phyloP scores from a whole-genome alignment of 2,797 vertebrate species.

The Chaetodon trifasciatus region DNA sequence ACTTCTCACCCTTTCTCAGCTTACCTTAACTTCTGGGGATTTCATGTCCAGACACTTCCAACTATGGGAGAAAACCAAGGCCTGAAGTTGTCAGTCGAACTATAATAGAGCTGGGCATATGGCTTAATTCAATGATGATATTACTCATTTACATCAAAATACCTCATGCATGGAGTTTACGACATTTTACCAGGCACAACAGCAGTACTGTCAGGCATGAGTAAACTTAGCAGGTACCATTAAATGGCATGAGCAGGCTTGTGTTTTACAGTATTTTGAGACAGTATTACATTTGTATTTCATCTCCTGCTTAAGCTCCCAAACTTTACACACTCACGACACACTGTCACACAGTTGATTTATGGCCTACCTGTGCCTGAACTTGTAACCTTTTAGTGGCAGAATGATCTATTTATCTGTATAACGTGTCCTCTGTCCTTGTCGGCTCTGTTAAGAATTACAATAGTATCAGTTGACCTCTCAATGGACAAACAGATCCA shows the following conservation, averaged over 20 bases:
- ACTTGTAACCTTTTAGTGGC: conserved; percentile 20
- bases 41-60: conserved; percentile 47
- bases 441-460: conserved; percentile 9
- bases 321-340: background rate
- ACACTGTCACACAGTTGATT: background rate
- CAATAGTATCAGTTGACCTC: conserved; percentile 11
- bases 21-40: conserved; percentile 45
- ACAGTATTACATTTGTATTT: background rate
- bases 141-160: background rate
- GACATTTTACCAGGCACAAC: background rate
- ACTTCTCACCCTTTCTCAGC: conserved; percentile 34
- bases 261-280: background rate
- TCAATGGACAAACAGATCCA: background rate
- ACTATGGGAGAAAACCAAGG: conserved; percentile 17
- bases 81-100: conserved; percentile 10
- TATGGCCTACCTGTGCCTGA: background rate
- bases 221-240: background rate
- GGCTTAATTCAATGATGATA: background rate
- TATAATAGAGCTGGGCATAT: background rate
- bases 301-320: background rate
- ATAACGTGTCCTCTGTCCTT: background rate
- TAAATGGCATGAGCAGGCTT: background rate
- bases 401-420: conserved; percentile 4
- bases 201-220: background rate
- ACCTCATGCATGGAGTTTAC: background rate